These are phyloP conservation scores for Platycercus adscitus DNA, from an alignment of 2,113 vertebrate genomes.

Conservation along the genomic window DNA sequence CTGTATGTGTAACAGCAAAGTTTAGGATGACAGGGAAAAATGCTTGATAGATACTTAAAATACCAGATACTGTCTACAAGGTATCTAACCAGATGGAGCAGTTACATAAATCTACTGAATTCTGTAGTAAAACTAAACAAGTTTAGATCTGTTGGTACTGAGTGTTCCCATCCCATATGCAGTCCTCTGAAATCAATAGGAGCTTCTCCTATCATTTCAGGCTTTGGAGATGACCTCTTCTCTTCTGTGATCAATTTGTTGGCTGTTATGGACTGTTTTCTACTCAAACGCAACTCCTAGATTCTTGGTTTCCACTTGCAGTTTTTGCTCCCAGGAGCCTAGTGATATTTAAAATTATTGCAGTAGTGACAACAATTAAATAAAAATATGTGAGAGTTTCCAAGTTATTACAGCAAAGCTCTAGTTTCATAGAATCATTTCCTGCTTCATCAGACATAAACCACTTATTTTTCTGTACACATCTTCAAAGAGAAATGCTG, in stretches of 20 bases:
- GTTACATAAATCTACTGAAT: background rate
- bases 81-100: background rate
- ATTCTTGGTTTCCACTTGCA: background rate
- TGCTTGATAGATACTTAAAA: background rate
- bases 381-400: slow-evolving; percentile 5
- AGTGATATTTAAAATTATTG: background rate
- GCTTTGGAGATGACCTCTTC: background rate
- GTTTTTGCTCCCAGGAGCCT: background rate
- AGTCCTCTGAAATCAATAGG: background rate
- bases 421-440: background rate
- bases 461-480: slow-evolving; percentile 16
- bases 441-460: slow-evolving; percentile 28
- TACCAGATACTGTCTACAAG: background rate
- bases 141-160: background rate
- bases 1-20: background rate
- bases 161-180: background rate
- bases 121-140: background rate
- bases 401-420: background rate
- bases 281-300: background rate
- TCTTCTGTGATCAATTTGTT: background rate
- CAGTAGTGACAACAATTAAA: background rate
- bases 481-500: slow-evolving; percentile 43
- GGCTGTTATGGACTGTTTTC: background rate
- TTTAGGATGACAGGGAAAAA: background rate
- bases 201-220: background rate